Evolutionary conservation across 1,140 invertebrate genomes (phyloP).

Genomic region (Mactra quadrangularis): DNA sequence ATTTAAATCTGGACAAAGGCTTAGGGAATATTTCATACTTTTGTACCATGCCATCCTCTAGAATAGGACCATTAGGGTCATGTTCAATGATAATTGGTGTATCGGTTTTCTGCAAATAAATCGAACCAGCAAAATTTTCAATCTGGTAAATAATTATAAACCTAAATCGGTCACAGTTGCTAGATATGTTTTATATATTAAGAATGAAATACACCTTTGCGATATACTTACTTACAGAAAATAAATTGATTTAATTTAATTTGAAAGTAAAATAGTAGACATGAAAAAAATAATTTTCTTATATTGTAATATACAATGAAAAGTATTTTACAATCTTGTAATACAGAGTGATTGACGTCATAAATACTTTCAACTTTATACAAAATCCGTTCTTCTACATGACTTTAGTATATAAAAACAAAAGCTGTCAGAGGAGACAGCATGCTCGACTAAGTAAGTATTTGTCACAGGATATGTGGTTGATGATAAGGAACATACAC

Average conservation of each 20-base stretch:
- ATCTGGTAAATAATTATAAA: neutral
- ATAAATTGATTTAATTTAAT: neutral
- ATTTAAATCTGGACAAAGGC: neutral
- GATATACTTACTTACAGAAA: neutral
- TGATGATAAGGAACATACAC: no score
- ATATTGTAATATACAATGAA: no score
- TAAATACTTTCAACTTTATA: no score
- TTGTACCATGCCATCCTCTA: slow-evolving; percentile 15
- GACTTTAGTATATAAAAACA: no score
- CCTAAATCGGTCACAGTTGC: neutral
- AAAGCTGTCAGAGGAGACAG: no score
- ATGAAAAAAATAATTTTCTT: no score
- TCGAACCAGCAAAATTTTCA: neutral
- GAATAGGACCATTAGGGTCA: neutral
- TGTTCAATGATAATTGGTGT: neutral
- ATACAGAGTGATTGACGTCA: no score
- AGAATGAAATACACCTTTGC: no score
- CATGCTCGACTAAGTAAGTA: no score
- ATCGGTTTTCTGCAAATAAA: neutral
- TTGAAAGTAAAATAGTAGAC: neutral
- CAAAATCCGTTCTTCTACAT: no score
- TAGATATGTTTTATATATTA: neutral
- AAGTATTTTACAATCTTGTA: no score
- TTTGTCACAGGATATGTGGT: no score
- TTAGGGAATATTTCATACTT: neutral